A percentile compares a stretch with the other conserved stretches of the same genome.
Conservation (phyloP, 1,140 invertebrate genomes). For the Drosophila rhopaloa region DNA sequence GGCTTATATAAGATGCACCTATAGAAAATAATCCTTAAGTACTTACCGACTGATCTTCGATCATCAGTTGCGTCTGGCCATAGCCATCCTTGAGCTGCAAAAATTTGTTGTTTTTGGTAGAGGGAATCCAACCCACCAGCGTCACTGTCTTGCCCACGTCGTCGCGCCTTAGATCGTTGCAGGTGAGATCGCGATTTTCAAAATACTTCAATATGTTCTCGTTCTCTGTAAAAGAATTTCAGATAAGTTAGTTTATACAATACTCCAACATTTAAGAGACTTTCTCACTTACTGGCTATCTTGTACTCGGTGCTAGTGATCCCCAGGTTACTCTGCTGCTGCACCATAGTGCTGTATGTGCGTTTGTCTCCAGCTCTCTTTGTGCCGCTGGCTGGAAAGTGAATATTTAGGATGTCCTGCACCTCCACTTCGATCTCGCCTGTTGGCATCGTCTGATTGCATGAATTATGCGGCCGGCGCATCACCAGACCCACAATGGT, state of each 20-base stretch:
- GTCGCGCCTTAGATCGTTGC: conserved; percentile 88
- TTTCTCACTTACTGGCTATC: conserved; percentile 68
- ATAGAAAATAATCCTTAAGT: too few relatives aligned
- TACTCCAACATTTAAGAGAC: neutral
- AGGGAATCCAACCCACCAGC: conserved; percentile 92
- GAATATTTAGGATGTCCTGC: conserved; percentile 81
- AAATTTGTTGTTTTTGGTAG: conserved; percentile 87
- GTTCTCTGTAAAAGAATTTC: conserved; percentile 55
- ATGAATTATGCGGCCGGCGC: conserved; percentile 72
- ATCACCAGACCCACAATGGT: conserved; percentile 83
- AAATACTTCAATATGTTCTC: conserved; percentile 85
- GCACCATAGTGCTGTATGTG: conserved; percentile 74
- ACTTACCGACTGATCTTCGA: conserved; percentile 85
- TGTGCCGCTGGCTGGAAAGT: conserved; percentile 65
- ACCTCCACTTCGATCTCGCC: conserved; percentile 85
- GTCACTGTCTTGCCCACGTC: conserved; percentile 88
- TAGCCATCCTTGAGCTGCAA: conserved; percentile 90
- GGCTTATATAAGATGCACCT: too few relatives aligned
- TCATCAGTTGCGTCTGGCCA: conserved; percentile 89
- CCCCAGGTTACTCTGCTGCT: conserved; percentile 67
- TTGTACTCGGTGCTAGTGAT: conserved; percentile 84
- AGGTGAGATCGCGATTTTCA: conserved; percentile 88
- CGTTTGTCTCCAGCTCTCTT: conserved; percentile 73
- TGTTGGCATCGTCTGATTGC: conserved; percentile 84
- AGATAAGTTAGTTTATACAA: neutral